These are phyloP conservation scores for Rhamphomyia laevipes DNA, from an alignment of 2,888 invertebrate genomes.

Conservation along the genomic window DNA sequence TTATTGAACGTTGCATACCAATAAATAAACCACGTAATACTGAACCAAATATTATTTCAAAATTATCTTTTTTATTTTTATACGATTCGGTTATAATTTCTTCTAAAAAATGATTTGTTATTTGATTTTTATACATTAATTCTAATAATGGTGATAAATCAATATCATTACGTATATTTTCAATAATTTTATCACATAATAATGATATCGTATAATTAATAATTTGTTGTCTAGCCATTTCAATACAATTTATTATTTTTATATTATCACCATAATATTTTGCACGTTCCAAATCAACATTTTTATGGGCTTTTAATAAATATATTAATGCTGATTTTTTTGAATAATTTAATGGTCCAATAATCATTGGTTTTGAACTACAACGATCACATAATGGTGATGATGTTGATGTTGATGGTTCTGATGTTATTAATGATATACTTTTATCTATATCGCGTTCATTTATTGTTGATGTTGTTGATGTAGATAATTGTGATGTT, in stretches of 20 bases:
- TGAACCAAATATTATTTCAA: constrained; percentile 31
- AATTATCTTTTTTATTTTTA: constrained; percentile 31
- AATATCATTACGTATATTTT: constrained; percentile 23
- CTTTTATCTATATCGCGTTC: constrained; percentile 25
- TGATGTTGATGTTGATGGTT: not conserved
- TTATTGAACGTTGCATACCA: constrained; percentile 31
- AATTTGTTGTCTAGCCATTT: constrained; percentile 28
- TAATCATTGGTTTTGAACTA: constrained; percentile 18
- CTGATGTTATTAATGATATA: no score
- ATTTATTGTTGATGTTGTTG: constrained; percentile 7
- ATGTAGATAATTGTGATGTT: constrained; percentile 5
- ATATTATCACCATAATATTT: constrained; percentile 26
- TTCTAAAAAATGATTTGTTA: constrained; percentile 51
- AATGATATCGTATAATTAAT: constrained; percentile 47
- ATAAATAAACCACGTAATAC: constrained; percentile 32
- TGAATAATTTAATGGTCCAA: constrained; percentile 17
- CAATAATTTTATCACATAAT: constrained; percentile 31
- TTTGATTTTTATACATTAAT: constrained; percentile 45
- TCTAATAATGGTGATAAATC: constrained; percentile 45
- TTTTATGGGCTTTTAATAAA: constrained; percentile 29
- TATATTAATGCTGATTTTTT: constrained; percentile 30
- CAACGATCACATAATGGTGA: not conserved
- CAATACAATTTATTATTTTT: constrained; percentile 1
- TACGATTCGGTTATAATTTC: constrained; percentile 44
- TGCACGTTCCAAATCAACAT: constrained; percentile 11